phyloP scores from a whole-genome alignment of 2,113 vertebrate species.

The Istiophorus platypterus region DNA sequence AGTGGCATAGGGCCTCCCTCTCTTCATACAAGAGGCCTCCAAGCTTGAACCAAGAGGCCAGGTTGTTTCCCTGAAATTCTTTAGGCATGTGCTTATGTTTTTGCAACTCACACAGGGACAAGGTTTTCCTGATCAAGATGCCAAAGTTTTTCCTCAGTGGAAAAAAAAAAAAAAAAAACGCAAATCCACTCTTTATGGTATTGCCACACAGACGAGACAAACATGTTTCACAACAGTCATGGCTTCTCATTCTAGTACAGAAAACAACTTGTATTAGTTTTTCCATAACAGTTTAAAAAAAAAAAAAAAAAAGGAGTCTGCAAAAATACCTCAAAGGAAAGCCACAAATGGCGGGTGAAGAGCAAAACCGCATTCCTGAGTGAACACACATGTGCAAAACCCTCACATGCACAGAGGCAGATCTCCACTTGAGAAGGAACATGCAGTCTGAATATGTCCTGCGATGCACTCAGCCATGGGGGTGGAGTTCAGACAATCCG shows the following conservation, averaged over 20 bases:
- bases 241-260: slow-evolving; percentile 27
- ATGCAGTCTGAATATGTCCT: slow-evolving; percentile 65
- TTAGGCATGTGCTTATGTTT: slow-evolving; percentile 74
- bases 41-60: slow-evolving; percentile 62
- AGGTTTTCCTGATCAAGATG: slow-evolving; percentile 67
- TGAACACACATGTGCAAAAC: slow-evolving; percentile 74
- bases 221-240: slow-evolving; percentile 44
- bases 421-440: slow-evolving; percentile 50
- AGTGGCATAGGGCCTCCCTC: slow-evolving; percentile 37
- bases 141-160: slow-evolving; percentile 48
- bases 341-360: slow-evolving; percentile 70
- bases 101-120: slow-evolving; percentile 58
- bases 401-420: slow-evolving; percentile 66
- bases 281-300: slow-evolving; percentile 35
- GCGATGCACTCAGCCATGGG: slow-evolving; percentile 57
- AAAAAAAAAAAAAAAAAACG: slow-evolving; percentile 70
- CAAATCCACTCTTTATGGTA: slow-evolving; percentile 49
- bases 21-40: slow-evolving; percentile 65
- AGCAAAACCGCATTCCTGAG: slow-evolving; percentile 80
- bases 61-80: slow-evolving; percentile 80
- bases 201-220: slow-evolving; percentile 46
- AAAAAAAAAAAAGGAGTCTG: slow-evolving; percentile 56
- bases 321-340: slow-evolving; percentile 70
- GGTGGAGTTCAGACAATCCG: slow-evolving; percentile 54
- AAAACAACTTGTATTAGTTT: slow-evolving; percentile 51